These are phyloP conservation scores for Temnothorax curvispinosus DNA, from an alignment of 1,140 invertebrate genomes.

Conservation along the genomic window DNA sequence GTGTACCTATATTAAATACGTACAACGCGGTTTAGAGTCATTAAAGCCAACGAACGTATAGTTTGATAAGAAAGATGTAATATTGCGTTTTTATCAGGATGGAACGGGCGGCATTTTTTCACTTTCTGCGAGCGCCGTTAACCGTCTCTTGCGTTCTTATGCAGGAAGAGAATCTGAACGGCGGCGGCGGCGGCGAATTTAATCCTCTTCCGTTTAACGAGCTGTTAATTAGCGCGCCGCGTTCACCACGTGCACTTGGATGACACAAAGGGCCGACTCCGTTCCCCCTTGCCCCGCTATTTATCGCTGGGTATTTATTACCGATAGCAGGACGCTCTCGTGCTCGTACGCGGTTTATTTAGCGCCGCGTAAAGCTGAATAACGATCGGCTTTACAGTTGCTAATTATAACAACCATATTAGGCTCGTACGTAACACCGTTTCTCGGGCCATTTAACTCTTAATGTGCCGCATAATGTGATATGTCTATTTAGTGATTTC, in stretches of 20 bases:
- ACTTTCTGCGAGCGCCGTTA: not conserved
- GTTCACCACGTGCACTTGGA: constrained; percentile 13
- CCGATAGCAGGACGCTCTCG: not conserved
- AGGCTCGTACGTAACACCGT: not conserved
- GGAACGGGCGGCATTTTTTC: not conserved
- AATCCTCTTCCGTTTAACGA: constrained; percentile 38
- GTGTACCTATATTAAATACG: not conserved
- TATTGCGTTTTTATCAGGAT: not conserved
- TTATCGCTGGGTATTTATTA: constrained; percentile 34
- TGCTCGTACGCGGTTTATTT: constrained; percentile 22
- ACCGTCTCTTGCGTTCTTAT: constrained; percentile 3
- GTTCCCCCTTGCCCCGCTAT: not conserved
- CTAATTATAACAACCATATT: constrained; percentile 30
- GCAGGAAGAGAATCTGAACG: not conserved
- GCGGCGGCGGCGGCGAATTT: not conserved
- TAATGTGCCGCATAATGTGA: not conserved
- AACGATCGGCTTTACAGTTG: constrained; percentile 16
- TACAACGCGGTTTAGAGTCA: not conserved
- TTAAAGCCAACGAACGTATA: constrained; percentile 5
- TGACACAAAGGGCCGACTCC: constrained; percentile 20
- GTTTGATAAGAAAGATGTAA: not conserved
- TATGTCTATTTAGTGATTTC: not conserved
- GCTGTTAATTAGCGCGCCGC: constrained; percentile 35
- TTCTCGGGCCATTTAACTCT: constrained; percentile 4
- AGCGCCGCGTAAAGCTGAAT: constrained; percentile 1